These are phyloP conservation scores for Smittia sp. DNA, from an alignment of 2,888 invertebrate genomes.

Conservation along the genomic window DNA sequence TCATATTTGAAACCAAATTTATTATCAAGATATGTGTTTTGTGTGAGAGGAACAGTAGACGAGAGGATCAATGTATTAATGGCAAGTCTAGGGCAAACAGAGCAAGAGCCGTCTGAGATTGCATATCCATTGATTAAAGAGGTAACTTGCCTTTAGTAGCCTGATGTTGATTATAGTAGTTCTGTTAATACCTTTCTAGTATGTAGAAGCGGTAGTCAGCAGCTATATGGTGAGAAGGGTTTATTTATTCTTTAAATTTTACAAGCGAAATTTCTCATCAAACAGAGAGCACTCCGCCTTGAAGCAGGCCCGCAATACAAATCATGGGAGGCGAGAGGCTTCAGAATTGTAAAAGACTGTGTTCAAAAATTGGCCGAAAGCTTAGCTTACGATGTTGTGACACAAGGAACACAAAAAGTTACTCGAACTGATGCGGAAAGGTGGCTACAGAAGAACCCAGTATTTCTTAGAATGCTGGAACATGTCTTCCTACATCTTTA, in stretches of 20 bases:
- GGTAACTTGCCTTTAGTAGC: constrained; percentile 52
- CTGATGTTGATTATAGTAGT: too few relatives aligned
- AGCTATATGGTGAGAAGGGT: too few relatives aligned
- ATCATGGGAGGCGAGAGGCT: constrained; percentile 62
- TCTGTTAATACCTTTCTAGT: constrained; percentile 55
- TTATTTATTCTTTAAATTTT: too few relatives aligned
- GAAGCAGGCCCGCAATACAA: constrained; percentile 57
- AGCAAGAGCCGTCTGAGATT: constrained; percentile 57
- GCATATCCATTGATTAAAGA: constrained; percentile 64
- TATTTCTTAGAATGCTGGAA: constrained; percentile 57
- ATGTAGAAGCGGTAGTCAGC: constrained; percentile 72
- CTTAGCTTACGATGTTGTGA: constrained; percentile 53
- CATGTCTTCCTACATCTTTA: constrained; percentile 59
- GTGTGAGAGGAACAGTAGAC: constrained; percentile 66
- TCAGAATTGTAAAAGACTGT: constrained; percentile 57
- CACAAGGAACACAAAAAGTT: constrained; percentile 48
- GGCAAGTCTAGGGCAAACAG: constrained; percentile 59
- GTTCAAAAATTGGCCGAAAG: constrained; percentile 60
- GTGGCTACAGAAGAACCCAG: constrained; percentile 56
- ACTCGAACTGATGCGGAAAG: constrained; percentile 48
- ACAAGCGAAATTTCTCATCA: too few relatives aligned
- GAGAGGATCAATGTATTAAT: constrained; percentile 61
- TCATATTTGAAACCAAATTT: too few relatives aligned
- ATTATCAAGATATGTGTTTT: too few relatives aligned
- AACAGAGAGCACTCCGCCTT: constrained; percentile 64